Conservation (phyloP, 2,888 invertebrate species). For the Hanleya hanleyi region DNA sequence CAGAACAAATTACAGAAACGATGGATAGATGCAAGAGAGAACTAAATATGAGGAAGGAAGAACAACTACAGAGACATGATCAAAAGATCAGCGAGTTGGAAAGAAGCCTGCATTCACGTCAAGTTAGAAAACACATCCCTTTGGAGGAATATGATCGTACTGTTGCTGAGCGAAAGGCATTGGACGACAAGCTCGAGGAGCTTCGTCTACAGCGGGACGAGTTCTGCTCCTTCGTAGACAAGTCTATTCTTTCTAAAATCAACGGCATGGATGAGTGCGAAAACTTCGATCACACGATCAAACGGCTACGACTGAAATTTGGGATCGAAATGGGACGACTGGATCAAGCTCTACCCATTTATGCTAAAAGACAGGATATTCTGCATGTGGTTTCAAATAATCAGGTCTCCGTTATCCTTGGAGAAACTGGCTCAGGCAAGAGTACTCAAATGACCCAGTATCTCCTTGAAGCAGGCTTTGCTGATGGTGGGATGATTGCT, state of each 20-base stretch:
- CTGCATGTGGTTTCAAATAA: slow-evolving; percentile 49
- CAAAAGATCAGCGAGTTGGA: no score
- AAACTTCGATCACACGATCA: background rate
- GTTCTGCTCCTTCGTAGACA: slow-evolving; percentile 38
- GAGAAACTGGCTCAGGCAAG: slow-evolving; percentile 73
- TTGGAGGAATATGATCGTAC: no score
- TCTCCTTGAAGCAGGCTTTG: slow-evolving; percentile 58
- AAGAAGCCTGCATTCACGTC: no score
- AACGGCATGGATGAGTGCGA: background rate
- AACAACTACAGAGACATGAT: no score
- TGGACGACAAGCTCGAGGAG: slow-evolving; percentile 48
- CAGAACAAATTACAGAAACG: no score
- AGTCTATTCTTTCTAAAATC: slow-evolving; percentile 12
- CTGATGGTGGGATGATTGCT: slow-evolving; percentile 53
- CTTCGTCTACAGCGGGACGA: slow-evolving; percentile 43
- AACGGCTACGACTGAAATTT: slow-evolving; percentile 21
- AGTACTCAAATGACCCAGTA: slow-evolving; percentile 73
- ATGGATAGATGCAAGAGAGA: no score
- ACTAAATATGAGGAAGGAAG: no score
- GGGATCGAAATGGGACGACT: slow-evolving; percentile 54
- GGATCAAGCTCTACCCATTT: slow-evolving; percentile 60
- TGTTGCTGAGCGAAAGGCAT: slow-evolving; percentile 27
- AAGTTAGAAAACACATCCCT: no score
- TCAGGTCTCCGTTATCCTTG: slow-evolving; percentile 66
- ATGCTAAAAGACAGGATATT: slow-evolving; percentile 58